These are phyloP conservation scores for Andrena dorsata DNA, from an alignment of 2,888 invertebrate species.

Conservation along the genomic window DNA sequence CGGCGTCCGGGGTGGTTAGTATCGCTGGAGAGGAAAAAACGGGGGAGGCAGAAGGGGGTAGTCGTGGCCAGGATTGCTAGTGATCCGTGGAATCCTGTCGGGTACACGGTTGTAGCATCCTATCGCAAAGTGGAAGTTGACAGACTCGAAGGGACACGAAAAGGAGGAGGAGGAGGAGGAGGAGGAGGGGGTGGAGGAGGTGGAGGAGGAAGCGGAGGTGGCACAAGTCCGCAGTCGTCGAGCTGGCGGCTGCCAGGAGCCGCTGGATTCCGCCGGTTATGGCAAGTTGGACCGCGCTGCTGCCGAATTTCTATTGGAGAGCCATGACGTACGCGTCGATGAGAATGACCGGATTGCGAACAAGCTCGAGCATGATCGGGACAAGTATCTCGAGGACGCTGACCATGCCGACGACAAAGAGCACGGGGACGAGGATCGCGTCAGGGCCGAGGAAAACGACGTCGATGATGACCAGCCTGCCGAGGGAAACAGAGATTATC, in stretches of 20 bases:
- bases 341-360: conserved; percentile 50
- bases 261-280: conserved; percentile 68
- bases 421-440: conserved; percentile 47
- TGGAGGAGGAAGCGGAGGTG: conserved; percentile 28
- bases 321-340: conserved; percentile 56
- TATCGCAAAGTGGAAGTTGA: conserved; percentile 62
- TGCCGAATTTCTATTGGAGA: conserved; percentile 33
- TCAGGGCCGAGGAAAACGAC: conserved; percentile 22
- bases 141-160: conserved; percentile 68
- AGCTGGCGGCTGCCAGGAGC: conserved; percentile 72
- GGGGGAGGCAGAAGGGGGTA: conserved; percentile 19
- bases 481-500: conserved; percentile 11
- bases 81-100: conserved; percentile 28
- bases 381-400: conserved; percentile 36
- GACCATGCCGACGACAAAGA: conserved; percentile 49
- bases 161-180: not conserved
- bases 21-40: conserved; percentile 23
- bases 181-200: conserved; percentile 15
- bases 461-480: conserved; percentile 23
- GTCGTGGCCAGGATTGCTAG: conserved; percentile 55
- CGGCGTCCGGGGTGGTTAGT: conserved; percentile 45
- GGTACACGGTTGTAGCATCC: conserved; percentile 63
- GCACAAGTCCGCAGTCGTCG: conserved; percentile 62
- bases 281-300: conserved; percentile 55
- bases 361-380: conserved; percentile 43